Percentiles rank a stretch among this genome's conserved stretches.
Conservation (phyloP, 2,113 vertebrate species). For the Amphiprion percula region DNA sequence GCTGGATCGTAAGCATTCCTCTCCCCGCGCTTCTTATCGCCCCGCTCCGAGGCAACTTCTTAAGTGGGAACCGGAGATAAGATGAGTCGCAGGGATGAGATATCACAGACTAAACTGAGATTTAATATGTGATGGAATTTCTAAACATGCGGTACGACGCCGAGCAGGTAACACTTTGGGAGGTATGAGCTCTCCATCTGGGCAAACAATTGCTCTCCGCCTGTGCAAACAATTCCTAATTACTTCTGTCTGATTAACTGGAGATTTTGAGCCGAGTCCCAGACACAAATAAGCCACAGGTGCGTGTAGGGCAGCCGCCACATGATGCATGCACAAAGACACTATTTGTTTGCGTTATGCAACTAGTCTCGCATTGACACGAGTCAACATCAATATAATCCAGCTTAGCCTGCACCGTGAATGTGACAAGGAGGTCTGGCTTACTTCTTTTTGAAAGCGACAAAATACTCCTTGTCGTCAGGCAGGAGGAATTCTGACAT, state of each 20-base stretch:
- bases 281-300: conserved; percentile 69
- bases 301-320: conserved; percentile 33
- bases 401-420: neutral
- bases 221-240: conserved; percentile 80
- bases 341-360: conserved; percentile 19
- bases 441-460: neutral
- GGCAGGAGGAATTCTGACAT: neutral
- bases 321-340: conserved; percentile 2
- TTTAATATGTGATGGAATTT: conserved; percentile 79
- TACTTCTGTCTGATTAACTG: conserved; percentile 73
- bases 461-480: neutral
- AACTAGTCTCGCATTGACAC: conserved; percentile 13
- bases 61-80: conserved; percentile 66
- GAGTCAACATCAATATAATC: conserved; percentile 17
- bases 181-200: conserved; percentile 70
- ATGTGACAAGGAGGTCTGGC: conserved; percentile 5
- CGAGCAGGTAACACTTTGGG: conserved; percentile 68
- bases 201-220: conserved; percentile 73
- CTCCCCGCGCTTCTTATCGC: conserved; percentile 63
- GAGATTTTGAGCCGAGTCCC: conserved; percentile 61
- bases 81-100: conserved; percentile 70
- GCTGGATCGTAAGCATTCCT: conserved; percentile 38
- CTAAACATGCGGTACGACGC: conserved; percentile 33
- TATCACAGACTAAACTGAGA: conserved; percentile 66
- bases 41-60: conserved; percentile 64